These are phyloP conservation scores for Lophotis ruficrista DNA, from an alignment of 2,113 vertebrate genomes.

Conservation along the genomic window DNA sequence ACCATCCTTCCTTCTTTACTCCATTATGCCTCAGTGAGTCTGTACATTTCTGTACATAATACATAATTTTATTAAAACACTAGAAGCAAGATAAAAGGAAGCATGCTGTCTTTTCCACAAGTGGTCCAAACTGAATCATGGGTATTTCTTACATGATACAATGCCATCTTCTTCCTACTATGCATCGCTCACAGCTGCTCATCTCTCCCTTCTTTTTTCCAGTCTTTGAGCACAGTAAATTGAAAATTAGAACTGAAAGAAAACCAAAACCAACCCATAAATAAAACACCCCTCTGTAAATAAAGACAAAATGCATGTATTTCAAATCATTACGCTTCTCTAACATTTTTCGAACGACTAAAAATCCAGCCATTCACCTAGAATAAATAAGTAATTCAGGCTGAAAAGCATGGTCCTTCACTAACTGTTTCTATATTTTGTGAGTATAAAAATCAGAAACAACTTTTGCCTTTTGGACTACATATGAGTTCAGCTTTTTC, in stretches of 20 bases:
- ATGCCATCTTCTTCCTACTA: background rate
- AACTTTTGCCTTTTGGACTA: background rate
- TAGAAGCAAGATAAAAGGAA: background rate
- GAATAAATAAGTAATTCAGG: background rate
- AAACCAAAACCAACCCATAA: background rate
- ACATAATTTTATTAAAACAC: background rate
- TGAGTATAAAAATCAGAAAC: background rate
- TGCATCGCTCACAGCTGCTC: background rate
- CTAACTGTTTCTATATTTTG: background rate
- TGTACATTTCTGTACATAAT: background rate
- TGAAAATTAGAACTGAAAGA: background rate
- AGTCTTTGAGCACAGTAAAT: background rate
- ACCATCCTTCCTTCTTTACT: background rate
- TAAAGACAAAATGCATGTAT: background rate
- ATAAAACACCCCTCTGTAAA: background rate
- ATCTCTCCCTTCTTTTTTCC: background rate
- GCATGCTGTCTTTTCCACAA: background rate
- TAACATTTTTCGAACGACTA: background rate
- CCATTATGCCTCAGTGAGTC: background rate
- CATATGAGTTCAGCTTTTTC: background rate
- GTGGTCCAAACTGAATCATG: background rate
- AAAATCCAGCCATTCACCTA: background rate
- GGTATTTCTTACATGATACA: background rate
- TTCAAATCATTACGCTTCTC: background rate
- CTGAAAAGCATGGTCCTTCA: background rate